Percentiles rank a stretch among this genome's conserved stretches.
These are phyloP conservation scores for Odontophorus gujanensis DNA, from an alignment of 2,113 vertebrate genomes.

Conservation along the genomic window DNA sequence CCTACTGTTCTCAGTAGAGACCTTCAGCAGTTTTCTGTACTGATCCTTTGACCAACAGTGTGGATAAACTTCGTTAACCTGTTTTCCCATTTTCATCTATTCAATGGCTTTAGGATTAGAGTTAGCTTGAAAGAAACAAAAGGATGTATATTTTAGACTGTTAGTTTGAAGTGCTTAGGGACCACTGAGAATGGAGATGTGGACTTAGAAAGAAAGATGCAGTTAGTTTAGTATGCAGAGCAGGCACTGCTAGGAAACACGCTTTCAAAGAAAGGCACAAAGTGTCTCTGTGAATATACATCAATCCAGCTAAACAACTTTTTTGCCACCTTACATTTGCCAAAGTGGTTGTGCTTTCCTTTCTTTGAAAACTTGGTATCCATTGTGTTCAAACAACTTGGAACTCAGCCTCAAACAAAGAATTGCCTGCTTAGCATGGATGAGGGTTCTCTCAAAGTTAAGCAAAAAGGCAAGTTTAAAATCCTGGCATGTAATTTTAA, in stretches of 20 bases:
- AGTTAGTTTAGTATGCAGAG: not conserved
- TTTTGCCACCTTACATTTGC: not conserved
- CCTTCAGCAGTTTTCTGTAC: not conserved
- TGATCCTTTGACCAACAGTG: not conserved
- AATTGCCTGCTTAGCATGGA: not conserved
- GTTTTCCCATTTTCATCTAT: not conserved
- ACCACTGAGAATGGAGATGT: not conserved
- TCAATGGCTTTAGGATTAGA: not conserved
- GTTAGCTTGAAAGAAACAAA: not conserved
- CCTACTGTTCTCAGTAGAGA: not conserved
- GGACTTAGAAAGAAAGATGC: not conserved
- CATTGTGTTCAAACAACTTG: not conserved
- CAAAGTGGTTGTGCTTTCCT: slow-evolving; percentile 42
- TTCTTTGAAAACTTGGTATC: slow-evolving; percentile 47
- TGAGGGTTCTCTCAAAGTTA: not conserved
- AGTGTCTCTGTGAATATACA: not conserved
- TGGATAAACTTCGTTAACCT: not conserved
- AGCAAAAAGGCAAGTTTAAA: not conserved
- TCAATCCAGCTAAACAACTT: not conserved
- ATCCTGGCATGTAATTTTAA: not conserved
- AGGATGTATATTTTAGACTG: not conserved
- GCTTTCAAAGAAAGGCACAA: not conserved
- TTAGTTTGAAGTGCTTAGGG: not conserved
- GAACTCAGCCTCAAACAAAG: not conserved
- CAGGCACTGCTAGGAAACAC: not conserved